Evolutionary conservation across 1,140 invertebrate species (phyloP), one percentile per base, ranked within the genome.

Genomic region (Subanguina moxae): DNA sequence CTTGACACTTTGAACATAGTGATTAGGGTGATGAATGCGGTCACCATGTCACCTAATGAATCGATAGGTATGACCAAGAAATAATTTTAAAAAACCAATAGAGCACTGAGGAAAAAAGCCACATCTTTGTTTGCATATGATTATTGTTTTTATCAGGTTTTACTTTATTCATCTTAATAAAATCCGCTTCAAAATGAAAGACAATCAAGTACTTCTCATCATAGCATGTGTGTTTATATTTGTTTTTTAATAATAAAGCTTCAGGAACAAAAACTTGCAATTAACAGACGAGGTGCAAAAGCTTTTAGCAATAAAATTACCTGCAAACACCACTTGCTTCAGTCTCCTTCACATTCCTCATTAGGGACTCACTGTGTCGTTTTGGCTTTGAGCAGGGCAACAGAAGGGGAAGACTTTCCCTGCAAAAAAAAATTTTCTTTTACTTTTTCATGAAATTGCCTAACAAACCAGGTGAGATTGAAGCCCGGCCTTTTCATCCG

Each of bases 401-500:
- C 1, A 81, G 42, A 0, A 80, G 79, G 5, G 79, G 79, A 21
- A 81, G 65, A 38, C 70, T 76, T 30, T 82, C 76, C 76, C 48
- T 52, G 15, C n/a, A 52, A 52, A 21, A 25, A 52, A 52, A 7
- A 52, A 52, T 25, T 7, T 7, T 52, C 17, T 3, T 52, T 52
- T 52, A 15, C 48, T 7, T 52, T 52, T 52, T 3, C 3, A 7
- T 7, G 1, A 5, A 19, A 21, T 21, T 8, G 17, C 3, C 17
- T 52, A 21, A 52, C 23, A 52, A 52, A 52, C 58, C 80, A 79
- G 5, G 73, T 71, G 13, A 79, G 56, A 42, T 73, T 58, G 32
- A 83, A 62, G 9, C 79, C 79, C 8, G 79, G 79, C 32, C 79
- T 64, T 57, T 81, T 69, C 74, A 81, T 81, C 43, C 80, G 70